Percentiles rank a stretch among this genome's conserved stretches.
phyloP scores from a whole-genome alignment of 2,113 vertebrate genomes.

The Cathartes aura region DNA sequence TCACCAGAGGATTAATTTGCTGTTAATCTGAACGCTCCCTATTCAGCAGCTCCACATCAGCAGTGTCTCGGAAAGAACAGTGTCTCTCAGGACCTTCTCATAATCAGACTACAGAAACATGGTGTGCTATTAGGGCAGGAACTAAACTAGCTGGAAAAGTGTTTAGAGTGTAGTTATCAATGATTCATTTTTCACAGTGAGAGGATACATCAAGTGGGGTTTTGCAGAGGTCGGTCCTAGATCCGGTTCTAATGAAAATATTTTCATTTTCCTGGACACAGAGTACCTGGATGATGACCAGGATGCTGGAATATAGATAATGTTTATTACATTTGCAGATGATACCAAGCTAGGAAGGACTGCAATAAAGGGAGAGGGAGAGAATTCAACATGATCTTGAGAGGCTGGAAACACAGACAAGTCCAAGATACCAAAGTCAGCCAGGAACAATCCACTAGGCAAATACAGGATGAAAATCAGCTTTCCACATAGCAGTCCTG shows the following conservation, averaged over 20 bases:
- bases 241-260: constrained; percentile 8
- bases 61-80: neutral
- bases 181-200: constrained; percentile 16
- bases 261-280: constrained; percentile 25
- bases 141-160: constrained; percentile 10
- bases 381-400: neutral
- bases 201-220: neutral
- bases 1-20: constrained; percentile 31
- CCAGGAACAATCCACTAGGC: neutral
- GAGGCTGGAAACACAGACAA: neutral
- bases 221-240: constrained; percentile 34
- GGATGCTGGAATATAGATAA: constrained; percentile 26
- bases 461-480: neutral
- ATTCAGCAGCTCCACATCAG: neutral
- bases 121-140: neutral
- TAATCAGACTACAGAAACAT: neutral
- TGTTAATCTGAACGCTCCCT: neutral
- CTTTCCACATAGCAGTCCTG: neutral
- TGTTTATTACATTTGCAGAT: constrained; percentile 51
- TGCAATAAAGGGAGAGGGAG: neutral
- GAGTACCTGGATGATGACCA: constrained; percentile 42
- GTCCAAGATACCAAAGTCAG: neutral
- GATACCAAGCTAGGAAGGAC: neutral
- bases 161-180: neutral
- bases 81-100: neutral